Evolutionary conservation across 30 jellyfish, hydroid and myxozoan genomes (phyloP).

Genomic region (Aurelia sp.): DNA sequence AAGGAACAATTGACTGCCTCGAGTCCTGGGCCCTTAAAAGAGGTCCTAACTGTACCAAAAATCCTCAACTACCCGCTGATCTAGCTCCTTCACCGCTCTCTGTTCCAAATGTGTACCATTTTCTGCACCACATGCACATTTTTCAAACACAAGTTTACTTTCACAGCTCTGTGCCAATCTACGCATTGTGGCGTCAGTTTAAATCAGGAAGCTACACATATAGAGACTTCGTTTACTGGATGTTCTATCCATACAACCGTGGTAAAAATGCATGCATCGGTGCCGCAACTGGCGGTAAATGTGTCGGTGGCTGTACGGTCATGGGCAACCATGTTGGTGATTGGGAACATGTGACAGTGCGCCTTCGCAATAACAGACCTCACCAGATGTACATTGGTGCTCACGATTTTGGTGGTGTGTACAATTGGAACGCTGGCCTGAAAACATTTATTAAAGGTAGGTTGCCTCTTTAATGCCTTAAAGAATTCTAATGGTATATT

Average conservation of each 20-base stretch:
- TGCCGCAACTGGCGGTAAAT: neutral
- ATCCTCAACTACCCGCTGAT: too few relatives aligned
- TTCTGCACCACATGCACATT: too few relatives aligned
- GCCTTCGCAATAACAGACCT: constrained; percentile 39
- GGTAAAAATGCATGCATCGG: constrained; percentile 73
- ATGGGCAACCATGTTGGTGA: constrained; percentile 79
- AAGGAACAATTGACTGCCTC: too few relatives aligned
- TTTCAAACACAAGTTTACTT: neutral
- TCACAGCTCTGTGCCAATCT: constrained; percentile 21
- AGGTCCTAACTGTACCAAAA: too few relatives aligned
- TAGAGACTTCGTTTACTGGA: constrained; percentile 40
- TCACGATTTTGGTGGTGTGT: neutral
- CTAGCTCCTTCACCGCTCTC: too few relatives aligned
- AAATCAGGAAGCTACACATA: neutral
- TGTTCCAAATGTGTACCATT: too few relatives aligned
- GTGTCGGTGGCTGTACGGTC: constrained; percentile 42
- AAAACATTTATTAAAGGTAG: too few relatives aligned
- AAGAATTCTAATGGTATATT: too few relatives aligned
- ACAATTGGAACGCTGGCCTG: too few relatives aligned
- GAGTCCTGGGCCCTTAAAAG: too few relatives aligned
- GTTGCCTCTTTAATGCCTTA: too few relatives aligned
- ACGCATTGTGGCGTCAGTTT: constrained; percentile 24
- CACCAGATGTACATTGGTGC: constrained; percentile 45
- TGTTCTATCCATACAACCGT: constrained; percentile 70
- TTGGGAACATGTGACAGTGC: constrained; percentile 74